These are phyloP conservation scores for Adelphocoris suturalis DNA, from an alignment of 2,888 invertebrate genomes.

Conservation along the genomic window DNA sequence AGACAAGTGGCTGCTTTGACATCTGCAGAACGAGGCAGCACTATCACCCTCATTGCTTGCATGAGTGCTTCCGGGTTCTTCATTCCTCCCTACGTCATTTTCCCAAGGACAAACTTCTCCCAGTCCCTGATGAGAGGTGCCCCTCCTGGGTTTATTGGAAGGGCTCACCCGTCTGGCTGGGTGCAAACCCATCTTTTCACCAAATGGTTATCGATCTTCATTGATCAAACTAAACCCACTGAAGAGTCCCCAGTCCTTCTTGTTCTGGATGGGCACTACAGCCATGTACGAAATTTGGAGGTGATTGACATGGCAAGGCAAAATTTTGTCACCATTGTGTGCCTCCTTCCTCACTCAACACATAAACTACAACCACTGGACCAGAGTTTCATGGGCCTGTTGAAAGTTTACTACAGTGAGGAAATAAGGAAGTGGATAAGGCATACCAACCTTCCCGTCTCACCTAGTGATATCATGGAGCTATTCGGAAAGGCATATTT, in stretches of 20 bases:
- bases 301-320: constrained; percentile 71
- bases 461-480: constrained; percentile 9
- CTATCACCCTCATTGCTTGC: constrained; percentile 76
- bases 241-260: constrained; percentile 76
- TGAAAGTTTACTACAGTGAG: constrained; percentile 55
- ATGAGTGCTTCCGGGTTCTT: constrained; percentile 76
- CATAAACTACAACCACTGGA: constrained; percentile 74
- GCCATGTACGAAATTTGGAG: constrained; percentile 70
- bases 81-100: constrained; percentile 76
- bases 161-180: constrained; percentile 76
- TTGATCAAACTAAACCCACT: constrained; percentile 75
- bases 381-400: constrained; percentile 4
- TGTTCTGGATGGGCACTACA: constrained; percentile 74
- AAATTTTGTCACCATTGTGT: constrained; percentile 73
- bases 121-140: constrained; percentile 76
- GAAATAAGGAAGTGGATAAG: constrained; percentile 43
- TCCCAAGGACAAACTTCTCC: constrained; percentile 75
- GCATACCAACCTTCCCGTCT: neutral
- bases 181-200: constrained; percentile 74
- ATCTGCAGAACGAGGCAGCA: constrained; percentile 77
- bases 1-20: constrained; percentile 77
- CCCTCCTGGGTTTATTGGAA: constrained; percentile 76
- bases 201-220: constrained; percentile 77
- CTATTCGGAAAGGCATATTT: constrained; percentile 40
- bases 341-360: constrained; percentile 73